Conservation (phyloP, 2,113 vertebrate genomes). For the Anhinga rufa region DNA sequence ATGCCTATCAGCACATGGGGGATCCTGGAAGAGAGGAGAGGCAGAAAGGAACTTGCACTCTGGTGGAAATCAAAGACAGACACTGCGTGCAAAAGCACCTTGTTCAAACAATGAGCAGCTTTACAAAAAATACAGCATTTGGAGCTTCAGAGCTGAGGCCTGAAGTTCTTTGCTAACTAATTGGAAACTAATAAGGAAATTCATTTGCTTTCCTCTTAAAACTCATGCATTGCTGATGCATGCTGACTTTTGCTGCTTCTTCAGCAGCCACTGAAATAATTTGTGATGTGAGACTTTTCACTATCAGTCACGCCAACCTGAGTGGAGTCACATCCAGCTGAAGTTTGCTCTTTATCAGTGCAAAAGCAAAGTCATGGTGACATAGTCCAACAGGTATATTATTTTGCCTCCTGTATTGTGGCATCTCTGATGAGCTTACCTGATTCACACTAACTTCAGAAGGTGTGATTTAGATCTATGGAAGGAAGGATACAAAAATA, state of each 20-base stretch:
- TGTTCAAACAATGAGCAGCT: background rate
- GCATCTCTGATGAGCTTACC: background rate
- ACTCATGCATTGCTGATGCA: background rate
- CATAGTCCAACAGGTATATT: background rate
- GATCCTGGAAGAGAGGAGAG: background rate
- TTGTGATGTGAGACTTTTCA: background rate
- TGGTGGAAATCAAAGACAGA: background rate
- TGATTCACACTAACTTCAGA: background rate
- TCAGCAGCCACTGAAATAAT: background rate
- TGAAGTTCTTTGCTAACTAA: background rate
- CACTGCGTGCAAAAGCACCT: rapidly evolving
- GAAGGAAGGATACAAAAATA: background rate
- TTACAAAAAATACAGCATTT: background rate
- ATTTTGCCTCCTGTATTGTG: background rate
- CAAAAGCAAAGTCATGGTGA: background rate
- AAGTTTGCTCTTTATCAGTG: background rate
- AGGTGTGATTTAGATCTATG: background rate
- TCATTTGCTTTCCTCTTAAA: background rate
- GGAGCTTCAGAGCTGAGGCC: background rate
- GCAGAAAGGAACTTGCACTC: background rate
- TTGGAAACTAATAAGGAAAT: background rate
- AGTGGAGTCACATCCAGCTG: background rate
- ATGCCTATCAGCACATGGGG: background rate
- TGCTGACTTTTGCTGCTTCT: background rate
- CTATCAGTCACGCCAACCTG: background rate